Base-by-base conservation (phyloP, 2,888 invertebrate species). In the Orthosia incerta region DNA sequence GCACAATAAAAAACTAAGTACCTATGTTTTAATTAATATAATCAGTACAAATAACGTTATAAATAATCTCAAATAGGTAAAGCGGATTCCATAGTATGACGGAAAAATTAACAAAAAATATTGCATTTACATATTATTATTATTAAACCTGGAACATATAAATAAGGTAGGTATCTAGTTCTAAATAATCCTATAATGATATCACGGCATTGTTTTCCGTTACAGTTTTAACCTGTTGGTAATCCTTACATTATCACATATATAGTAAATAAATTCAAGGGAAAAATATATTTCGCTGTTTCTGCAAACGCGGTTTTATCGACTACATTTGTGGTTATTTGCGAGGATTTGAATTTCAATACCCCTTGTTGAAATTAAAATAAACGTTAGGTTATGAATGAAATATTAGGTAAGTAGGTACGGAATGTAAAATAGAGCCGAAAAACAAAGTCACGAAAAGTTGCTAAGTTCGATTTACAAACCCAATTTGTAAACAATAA, bases 191-290 rank as follows among this genome's bases (percentile, higher is more conserved):
- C 39, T 12, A 12, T n/a, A 31, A 23, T 57, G 23, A 51, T 26
- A 31, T 5, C 23, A 55, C 18, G 12, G 4, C 13, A 13, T 60
- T 63, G 31, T 61, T 68, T 45, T 51, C 13, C 23, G 9, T 51
- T 65, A 53, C 26, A 50, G 62, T 63, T 70, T 73, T 65, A 9
- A 60, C 50, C 26, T 15, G 50, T 18, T 65, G 70, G 57, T 62
- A 56, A 76, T 73, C 55, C 63, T 71, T n/a, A 56, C 57, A 77
- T 61, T 71, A 60, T 74, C 65, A 62, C 12, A 23, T 23, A 64
- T 80, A 74, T 57, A 76, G 31, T 31, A 31, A 31, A 31, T 31
- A 39, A 39, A 65, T 65, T 69, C 26, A 56, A 74, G 46, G 64
- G 63, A 71, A 76, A 64, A 64, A 39, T 48, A 16, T 46, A 59